Base-by-base conservation (phyloP, 2,797 vertebrate species). In the Pipistrellus nathusii region DNA sequence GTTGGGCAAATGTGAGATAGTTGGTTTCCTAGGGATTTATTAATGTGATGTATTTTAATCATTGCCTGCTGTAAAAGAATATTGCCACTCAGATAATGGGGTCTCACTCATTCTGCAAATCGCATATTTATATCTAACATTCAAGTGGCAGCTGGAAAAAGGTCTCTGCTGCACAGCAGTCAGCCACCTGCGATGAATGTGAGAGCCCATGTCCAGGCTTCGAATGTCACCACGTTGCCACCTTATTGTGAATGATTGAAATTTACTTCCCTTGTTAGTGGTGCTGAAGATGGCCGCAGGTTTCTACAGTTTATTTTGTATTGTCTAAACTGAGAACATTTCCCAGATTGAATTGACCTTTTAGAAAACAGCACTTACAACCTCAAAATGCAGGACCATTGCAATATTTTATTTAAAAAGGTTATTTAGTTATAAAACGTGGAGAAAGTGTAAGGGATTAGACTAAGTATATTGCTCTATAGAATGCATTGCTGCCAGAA, bases 221-320 rank as follows among this genome's bases (percentile, higher is more conserved):
- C 97, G 98, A 98, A 98, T 98, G 98, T 98, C 98, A 98, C 97
- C 97, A 98, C 96, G 97, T 98, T 98, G 98, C 98, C 97, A 98
- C 98, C 98, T 98, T 96, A 98, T 96, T 98, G 97, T 96, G 97
- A 98, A 95, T 96, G 97, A 96, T 97, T 97, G 96, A 97, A 98
- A 98, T 98, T 98, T 97, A 95, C 97, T 97, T 97, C 92, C 93
- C 73, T 97, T 97, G 97, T 98, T 98, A 98, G 96, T 88, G 80
- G 87, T 96, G 96, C 97, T 97, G 97, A 98, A 98, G 98, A 98
- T 98, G 98, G 97, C 91, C 94, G 53, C 57, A 35, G 93, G 96
- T 97, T 96, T 98, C 95, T 90, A 73, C 2, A 95, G 97, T 96
- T 97, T 97, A 96, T 97, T 97, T 98, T 94, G 76, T 83, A 96